These are phyloP conservation scores for Drosophila rhopaloa DNA, from an alignment of 1,140 invertebrate genomes.

Conservation along the genomic window DNA sequence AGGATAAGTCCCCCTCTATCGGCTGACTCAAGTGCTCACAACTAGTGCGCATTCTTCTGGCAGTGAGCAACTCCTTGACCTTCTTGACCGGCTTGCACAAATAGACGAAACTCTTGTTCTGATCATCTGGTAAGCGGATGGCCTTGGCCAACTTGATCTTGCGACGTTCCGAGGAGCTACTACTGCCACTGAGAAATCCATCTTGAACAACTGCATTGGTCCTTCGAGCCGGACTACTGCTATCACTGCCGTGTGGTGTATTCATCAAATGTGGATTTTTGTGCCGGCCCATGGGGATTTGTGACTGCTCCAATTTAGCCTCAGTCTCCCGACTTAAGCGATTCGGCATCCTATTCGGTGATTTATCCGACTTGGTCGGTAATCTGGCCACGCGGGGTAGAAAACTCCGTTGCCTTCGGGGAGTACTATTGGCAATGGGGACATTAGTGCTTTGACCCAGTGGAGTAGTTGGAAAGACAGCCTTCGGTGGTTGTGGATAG, in stretches of 20 bases:
- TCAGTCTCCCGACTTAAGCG: neutral
- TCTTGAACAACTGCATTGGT: neutral
- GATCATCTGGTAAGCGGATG: constrained; percentile 37
- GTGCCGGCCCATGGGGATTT: neutral
- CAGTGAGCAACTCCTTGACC: constrained; percentile 49
- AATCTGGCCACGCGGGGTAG: constrained; percentile 50
- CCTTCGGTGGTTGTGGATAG: neutral
- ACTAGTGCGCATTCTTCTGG: constrained; percentile 30
- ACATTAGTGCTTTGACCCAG: neutral
- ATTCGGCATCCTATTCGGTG: neutral
- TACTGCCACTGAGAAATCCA: neutral
- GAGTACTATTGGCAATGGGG: neutral
- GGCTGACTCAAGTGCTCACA: constrained; percentile 10
- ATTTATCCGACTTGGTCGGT: neutral
- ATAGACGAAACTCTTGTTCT: constrained; percentile 68
- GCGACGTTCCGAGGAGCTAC: constrained; percentile 17
- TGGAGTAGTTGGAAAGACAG: neutral
- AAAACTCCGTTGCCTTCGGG: constrained; percentile 4
- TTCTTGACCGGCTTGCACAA: constrained; percentile 63
- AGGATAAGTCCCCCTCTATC: neutral
- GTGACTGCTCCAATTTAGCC: neutral
- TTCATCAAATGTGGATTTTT: neutral
- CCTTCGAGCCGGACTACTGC: constrained; percentile 1
- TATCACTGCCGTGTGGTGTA: constrained; percentile 25
- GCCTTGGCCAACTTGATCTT: constrained; percentile 34